Evolutionary conservation across 2,888 invertebrate genomes (phyloP).

Genomic region (Agapetus fuscipes): DNA sequence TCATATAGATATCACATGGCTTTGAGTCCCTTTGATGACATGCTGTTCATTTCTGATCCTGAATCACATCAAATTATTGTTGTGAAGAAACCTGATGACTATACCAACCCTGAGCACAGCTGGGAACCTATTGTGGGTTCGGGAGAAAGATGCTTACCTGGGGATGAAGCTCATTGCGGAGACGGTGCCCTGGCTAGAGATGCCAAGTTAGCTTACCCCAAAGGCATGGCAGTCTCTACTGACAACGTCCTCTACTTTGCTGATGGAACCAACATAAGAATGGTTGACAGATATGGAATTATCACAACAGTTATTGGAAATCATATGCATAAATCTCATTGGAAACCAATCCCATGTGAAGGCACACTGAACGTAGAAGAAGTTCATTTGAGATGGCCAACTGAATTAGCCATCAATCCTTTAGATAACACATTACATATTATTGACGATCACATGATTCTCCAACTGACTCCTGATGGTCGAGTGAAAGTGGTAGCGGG

Average conservation of each 20-base stretch:
- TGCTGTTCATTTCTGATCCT: constrained; percentile 91
- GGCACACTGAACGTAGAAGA: constrained; percentile 87
- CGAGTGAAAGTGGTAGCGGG: constrained; percentile 90
- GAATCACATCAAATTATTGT: constrained; percentile 90
- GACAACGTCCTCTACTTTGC: constrained; percentile 92
- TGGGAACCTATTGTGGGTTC: constrained; percentile 94
- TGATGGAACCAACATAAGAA: constrained; percentile 89
- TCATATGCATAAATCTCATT: constrained; percentile 87
- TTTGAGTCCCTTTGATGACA: constrained; percentile 86
- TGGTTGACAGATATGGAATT: constrained; percentile 86
- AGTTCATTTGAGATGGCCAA: constrained; percentile 93
- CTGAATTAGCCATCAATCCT: constrained; percentile 88
- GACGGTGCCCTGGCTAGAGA: constrained; percentile 88
- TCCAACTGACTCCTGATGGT: constrained; percentile 85
- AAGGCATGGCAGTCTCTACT: constrained; percentile 89
- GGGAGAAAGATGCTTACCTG: constrained; percentile 86
- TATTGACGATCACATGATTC: constrained; percentile 91
- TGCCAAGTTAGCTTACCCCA: constrained; percentile 91
- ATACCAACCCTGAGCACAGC: constrained; percentile 78
- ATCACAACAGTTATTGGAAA: constrained; percentile 88
- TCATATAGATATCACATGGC: constrained; percentile 97
- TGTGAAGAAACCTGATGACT: constrained; percentile 74
- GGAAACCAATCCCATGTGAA: constrained; percentile 89
- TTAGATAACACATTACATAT: constrained; percentile 91
- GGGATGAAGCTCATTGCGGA: constrained; percentile 91